Base-by-base conservation (phyloP, 2,797 vertebrate genomes). In the Trematomus bernacchii region DNA sequence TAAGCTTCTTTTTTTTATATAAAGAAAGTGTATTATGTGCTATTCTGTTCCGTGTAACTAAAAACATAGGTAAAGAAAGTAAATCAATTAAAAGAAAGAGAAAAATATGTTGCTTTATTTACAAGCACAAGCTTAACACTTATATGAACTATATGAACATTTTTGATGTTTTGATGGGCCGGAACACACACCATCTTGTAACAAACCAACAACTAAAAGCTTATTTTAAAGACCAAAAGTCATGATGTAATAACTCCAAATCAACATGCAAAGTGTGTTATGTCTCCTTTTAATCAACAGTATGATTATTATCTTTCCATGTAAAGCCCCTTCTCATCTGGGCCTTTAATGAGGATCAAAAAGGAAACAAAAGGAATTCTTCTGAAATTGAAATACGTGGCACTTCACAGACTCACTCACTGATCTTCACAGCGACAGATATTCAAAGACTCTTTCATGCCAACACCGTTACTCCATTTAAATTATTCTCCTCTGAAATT, bases 391-490 rank as follows among this genome's bases (percentile, higher is more conserved):
- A 79, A 61, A 74, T 12, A 10, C 3, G 21, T 33, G 59, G 69
- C 60, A 54, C 59, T 66, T 73, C 65, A 70, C 54, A 63, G 42
- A 33, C 9, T 54, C 33, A 10, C 19, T n/a, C 51, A 55, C 85
- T 83, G 66, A 90, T 81, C 68, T 77, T 80, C 71, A 61, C 57
- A 55, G 75, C 2, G 60, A n/a, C 44, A 27, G 16, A 84, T 81
- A 77, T 84, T 79, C 76, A 47, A 59, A 57, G 51, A 30, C 58
- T 75, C 66, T 79, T 82, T 82, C 46, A 85, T 79, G 78, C 61
- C 66, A 44, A 65, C 71, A 48, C 52, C 6, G 4, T 74, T 72
- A 46, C 23, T 77, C 30, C 19, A 64, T 72, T 65, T 30, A 42
- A 65, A 55, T 62, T 30, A 76, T 70, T 69, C 47, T 68, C 21